phyloP scores from a whole-genome alignment of 2,888 invertebrate species.

The Chalcis sispes region DNA sequence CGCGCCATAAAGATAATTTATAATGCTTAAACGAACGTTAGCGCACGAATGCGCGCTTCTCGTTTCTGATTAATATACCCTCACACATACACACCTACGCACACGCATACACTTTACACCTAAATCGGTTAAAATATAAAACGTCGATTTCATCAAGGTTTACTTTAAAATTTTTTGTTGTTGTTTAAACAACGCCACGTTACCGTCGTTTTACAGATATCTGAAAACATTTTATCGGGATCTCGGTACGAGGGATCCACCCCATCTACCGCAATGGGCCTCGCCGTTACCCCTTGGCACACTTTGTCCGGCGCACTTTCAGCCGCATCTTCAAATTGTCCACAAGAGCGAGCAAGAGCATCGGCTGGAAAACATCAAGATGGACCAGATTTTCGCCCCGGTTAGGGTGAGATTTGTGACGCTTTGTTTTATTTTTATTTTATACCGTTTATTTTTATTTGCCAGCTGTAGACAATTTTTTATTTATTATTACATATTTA shows the following conservation, averaged over 20 bases:
- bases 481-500: neutral
- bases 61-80: too few species aligned
- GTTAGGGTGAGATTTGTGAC: slow-evolving; percentile 74
- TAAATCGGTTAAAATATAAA: too few species aligned
- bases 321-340: slow-evolving; percentile 77
- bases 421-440: slow-evolving; percentile 53
- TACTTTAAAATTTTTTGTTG: too few species aligned
- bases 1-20: too few species aligned
- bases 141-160: too few species aligned
- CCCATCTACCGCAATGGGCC: slow-evolving; percentile 77
- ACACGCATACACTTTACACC: too few species aligned
- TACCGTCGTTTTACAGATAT: slow-evolving; percentile 74
- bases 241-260: slow-evolving; percentile 76
- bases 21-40: too few species aligned
- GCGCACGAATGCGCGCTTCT: too few species aligned
- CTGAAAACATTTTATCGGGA: slow-evolving; percentile 77
- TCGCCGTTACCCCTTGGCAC: slow-evolving; percentile 76
- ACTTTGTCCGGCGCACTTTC: slow-evolving; percentile 77
- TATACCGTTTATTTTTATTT: slow-evolving; percentile 15
- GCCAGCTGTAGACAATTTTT: neutral
- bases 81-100: too few species aligned
- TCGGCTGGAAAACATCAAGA: slow-evolving; percentile 72
- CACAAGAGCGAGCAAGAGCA: slow-evolving; percentile 72
- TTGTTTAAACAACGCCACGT: too few species aligned
- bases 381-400: slow-evolving; percentile 77